Evolutionary conservation across 2,797 vertebrate genomes (phyloP).

Genomic region (Dendrocincla tyrannina): DNA sequence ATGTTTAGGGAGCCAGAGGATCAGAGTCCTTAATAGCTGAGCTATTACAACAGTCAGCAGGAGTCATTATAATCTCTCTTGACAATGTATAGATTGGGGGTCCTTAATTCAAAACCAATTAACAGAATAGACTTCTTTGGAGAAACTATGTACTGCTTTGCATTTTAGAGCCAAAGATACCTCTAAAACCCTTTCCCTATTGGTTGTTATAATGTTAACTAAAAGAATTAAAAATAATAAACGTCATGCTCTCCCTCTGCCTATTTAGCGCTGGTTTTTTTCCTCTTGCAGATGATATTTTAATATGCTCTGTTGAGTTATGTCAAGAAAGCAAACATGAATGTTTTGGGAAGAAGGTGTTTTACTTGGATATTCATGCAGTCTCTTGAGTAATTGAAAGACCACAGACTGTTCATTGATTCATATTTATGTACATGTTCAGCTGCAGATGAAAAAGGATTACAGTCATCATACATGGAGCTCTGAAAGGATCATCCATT

Average conservation of each 20-base stretch:
- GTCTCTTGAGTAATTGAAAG: neutral
- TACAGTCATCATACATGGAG: neutral
- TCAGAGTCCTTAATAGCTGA: neutral
- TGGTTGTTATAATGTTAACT: neutral
- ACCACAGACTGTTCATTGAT: neutral
- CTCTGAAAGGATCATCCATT: neutral
- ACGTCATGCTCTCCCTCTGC: neutral
- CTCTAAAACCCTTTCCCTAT: neutral
- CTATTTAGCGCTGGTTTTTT: neutral
- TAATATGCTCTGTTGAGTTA: neutral
- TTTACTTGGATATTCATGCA: neutral
- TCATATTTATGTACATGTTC: neutral
- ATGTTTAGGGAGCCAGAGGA: neutral
- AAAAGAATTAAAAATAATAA: neutral
- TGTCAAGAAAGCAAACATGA: neutral
- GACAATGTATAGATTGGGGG: neutral
- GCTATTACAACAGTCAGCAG: neutral
- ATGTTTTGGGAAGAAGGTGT: constrained; percentile 13
- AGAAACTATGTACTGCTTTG: neutral
- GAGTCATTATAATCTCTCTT: neutral
- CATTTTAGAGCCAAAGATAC: neutral
- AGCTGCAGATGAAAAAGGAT: neutral
- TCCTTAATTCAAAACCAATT: neutral
- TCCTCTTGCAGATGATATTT: neutral
- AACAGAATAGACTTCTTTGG: neutral